phyloP scores from a whole-genome alignment of 92 coral and sea anemone genomes.

The Isaurus tuberculatus region DNA sequence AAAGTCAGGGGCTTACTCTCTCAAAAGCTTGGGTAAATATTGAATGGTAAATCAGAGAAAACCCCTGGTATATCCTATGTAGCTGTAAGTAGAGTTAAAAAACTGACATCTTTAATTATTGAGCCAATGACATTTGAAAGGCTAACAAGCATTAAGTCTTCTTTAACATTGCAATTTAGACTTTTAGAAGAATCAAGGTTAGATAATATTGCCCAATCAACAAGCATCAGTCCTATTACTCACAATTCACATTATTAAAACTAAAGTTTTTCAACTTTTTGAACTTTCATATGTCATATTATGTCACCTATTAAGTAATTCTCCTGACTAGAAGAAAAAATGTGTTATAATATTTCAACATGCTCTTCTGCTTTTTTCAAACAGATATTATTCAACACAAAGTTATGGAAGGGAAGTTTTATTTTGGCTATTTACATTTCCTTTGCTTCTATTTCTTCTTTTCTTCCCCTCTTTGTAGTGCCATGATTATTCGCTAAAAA shows the following conservation, averaged over 20 bases:
- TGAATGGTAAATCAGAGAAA: not conserved
- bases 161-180: constrained; percentile 14
- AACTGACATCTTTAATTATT: constrained; percentile 1
- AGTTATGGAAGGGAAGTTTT: constrained; percentile 6
- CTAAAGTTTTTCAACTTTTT: constrained; percentile 11
- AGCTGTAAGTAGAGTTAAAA: constrained; percentile 5
- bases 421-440: constrained; percentile 12
- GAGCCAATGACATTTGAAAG: constrained; percentile 7
- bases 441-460: constrained; percentile 13
- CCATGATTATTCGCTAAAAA: constrained; percentile 13
- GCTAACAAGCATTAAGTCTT: constrained; percentile 10
- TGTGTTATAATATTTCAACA: not conserved
- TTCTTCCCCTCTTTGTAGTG: constrained; percentile 5
- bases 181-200: constrained; percentile 12
- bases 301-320: constrained; percentile 12
- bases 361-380: constrained; percentile 8
- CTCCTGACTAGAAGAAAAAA: constrained; percentile 6
- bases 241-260: constrained; percentile 6
- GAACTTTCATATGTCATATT: constrained; percentile 8
- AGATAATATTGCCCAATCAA: constrained; percentile 6
- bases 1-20: constrained; percentile 3
- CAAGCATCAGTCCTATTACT: constrained; percentile 11
- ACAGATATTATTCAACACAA: constrained; percentile 12
- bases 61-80: constrained; percentile 7
- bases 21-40: constrained; percentile 8